phyloP scores from a whole-genome alignment of 2,888 invertebrate species.

The Nymphalis urticae region DNA sequence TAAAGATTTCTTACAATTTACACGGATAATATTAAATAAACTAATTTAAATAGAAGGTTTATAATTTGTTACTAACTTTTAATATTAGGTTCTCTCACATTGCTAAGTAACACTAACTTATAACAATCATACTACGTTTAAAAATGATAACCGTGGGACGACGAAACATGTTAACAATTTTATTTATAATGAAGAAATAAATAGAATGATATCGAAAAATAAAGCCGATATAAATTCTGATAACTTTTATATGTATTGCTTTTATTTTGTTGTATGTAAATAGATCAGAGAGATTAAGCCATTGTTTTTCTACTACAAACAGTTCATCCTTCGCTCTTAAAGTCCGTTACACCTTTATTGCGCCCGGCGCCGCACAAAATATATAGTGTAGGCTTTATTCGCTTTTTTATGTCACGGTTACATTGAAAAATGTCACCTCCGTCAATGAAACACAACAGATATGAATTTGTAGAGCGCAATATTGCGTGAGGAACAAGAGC shows the following conservation, averaged over 20 bases:
- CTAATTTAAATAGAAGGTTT: no score
- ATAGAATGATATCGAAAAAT: no score
- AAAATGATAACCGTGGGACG: no score
- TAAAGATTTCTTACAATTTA: no score
- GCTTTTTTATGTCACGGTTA: slow-evolving; percentile 22
- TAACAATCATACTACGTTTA: no score
- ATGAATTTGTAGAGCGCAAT: slow-evolving; percentile 14
- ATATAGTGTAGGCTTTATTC: slow-evolving; percentile 17
- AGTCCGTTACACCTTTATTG: slow-evolving; percentile 32
- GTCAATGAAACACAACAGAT: slow-evolving; percentile 12
- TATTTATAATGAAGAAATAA: no score
- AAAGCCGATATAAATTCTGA: no score
- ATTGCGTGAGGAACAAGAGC: neutral
- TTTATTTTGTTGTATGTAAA: neutral
- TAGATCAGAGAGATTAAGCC: slow-evolving; percentile 5
- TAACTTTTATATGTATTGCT: neutral
- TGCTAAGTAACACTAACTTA: no score
- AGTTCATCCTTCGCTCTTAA: slow-evolving; percentile 24
- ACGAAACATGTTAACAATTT: no score
- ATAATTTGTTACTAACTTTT: no score
- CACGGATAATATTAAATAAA: no score
- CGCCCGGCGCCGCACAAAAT: slow-evolving; percentile 28
- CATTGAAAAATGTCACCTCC: slow-evolving; percentile 22
- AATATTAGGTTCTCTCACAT: no score
- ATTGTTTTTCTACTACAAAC: slow-evolving; percentile 29